A percentile compares a stretch with the other conserved stretches of the same genome.
phyloP scores from a whole-genome alignment of 2,113 vertebrate genomes.

The Atrichornis clamosus region DNA sequence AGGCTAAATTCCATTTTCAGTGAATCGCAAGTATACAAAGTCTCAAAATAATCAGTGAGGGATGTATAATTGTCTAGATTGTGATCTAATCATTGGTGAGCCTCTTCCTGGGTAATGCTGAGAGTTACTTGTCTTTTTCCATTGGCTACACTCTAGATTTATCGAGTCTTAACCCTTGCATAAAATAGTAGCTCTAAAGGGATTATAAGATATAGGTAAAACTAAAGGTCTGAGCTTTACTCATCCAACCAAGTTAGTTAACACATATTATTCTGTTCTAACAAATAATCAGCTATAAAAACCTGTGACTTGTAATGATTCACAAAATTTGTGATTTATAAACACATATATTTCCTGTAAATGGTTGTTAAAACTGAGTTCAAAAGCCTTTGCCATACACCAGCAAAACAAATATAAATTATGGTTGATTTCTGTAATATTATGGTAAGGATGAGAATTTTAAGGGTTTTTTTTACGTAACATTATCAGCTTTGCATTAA shows the following conservation, averaged over 20 bases:
- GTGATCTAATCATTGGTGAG: neutral
- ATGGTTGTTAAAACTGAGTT: neutral
- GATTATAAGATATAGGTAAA: neutral
- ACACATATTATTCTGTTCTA: neutral
- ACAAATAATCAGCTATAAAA: neutral
- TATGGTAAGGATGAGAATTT: neutral
- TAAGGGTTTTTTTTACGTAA: neutral
- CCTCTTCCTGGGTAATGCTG: neutral
- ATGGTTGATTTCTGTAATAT: neutral
- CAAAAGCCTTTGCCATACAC: neutral
- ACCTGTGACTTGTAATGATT: neutral
- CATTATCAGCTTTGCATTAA: neutral
- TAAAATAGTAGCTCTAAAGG: neutral
- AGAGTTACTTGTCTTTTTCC: neutral
- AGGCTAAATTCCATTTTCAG: neutral
- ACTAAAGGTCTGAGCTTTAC: neutral
- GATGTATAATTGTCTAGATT: neutral
- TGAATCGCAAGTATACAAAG: neutral
- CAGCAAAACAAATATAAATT: neutral
- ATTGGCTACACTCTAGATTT: neutral
- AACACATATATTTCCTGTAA: neutral
- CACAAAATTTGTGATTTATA: neutral
- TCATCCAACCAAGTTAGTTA: neutral
- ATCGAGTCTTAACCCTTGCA: fast-evolving
- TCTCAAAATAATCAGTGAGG: neutral